These are phyloP conservation scores for Coregonus sp. DNA, from an alignment of 2,797 vertebrate genomes.

Conservation along the genomic window DNA sequence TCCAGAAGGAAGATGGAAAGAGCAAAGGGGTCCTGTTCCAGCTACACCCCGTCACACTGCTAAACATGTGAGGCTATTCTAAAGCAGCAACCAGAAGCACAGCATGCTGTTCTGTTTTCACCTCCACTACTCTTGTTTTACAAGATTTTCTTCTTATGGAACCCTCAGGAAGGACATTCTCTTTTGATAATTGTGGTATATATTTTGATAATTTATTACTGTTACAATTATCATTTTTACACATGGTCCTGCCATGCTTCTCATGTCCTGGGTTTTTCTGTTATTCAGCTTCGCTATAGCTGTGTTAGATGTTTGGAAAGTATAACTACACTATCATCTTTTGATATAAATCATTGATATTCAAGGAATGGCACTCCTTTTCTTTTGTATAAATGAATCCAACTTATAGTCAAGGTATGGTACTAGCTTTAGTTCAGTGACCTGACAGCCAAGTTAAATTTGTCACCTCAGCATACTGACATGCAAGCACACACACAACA, in stretches of 20 bases:
- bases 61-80: slow-evolving; percentile 62
- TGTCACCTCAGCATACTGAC: background rate
- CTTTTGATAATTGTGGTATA: too few relatives aligned
- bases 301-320: background rate
- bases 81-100: background rate
- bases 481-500: slow-evolving; percentile 5
- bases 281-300: background rate
- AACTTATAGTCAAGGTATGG: background rate
- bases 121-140: background rate
- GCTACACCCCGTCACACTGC: slow-evolving; percentile 71
- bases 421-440: slow-evolving; percentile 35
- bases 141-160: background rate
- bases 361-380: background rate
- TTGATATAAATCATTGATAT: background rate
- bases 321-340: background rate
- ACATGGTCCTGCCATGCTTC: background rate
- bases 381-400: slow-evolving; percentile 1
- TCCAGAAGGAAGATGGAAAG: slow-evolving; percentile 51
- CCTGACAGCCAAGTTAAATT: slow-evolving; percentile 45
- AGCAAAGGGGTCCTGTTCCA: slow-evolving; percentile 63
- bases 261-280: background rate
- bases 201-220: background rate
- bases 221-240: background rate
- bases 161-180: background rate
- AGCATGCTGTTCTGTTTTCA: background rate